Evolutionary conservation across 2,888 invertebrate species (phyloP).

Genomic region (Oligia strigilis): DNA sequence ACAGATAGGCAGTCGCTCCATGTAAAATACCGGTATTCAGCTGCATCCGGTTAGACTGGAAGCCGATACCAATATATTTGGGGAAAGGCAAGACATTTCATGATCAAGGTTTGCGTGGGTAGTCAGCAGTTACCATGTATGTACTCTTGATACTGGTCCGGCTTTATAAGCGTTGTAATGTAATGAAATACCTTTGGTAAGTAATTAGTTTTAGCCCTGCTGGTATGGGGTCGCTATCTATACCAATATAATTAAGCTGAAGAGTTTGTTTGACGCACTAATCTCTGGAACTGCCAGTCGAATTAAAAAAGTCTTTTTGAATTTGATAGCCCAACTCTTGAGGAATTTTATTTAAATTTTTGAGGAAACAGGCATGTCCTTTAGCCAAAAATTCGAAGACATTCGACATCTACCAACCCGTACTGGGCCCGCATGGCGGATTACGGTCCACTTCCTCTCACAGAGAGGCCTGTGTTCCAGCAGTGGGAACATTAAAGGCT

Average conservation of each 20-base stretch:
- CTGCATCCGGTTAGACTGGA: neutral
- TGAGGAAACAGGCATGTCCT: too few species aligned
- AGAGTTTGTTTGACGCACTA: too few species aligned
- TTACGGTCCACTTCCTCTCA: neutral
- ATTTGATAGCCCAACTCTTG: too few species aligned
- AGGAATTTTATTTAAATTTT: neutral
- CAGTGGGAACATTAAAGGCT: neutral
- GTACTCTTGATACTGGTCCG: neutral
- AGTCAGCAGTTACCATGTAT: neutral
- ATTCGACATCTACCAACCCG: too few species aligned
- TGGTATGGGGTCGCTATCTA: neutral
- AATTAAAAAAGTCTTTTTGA: neutral
- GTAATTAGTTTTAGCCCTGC: neutral
- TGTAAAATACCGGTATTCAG: neutral
- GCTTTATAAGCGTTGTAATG: too few species aligned
- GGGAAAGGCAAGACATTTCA: neutral
- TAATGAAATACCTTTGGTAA: too few species aligned
- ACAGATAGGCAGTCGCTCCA: neutral
- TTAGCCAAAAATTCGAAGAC: too few species aligned
- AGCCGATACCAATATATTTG: fast-evolving
- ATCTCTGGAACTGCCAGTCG: neutral
- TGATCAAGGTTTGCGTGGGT: neutral
- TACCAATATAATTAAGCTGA: neutral
- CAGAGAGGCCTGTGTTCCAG: neutral
- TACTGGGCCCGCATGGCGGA: too few species aligned